phyloP scores from a whole-genome alignment of 2,888 invertebrate genomes.

The Morpho deidamia region DNA sequence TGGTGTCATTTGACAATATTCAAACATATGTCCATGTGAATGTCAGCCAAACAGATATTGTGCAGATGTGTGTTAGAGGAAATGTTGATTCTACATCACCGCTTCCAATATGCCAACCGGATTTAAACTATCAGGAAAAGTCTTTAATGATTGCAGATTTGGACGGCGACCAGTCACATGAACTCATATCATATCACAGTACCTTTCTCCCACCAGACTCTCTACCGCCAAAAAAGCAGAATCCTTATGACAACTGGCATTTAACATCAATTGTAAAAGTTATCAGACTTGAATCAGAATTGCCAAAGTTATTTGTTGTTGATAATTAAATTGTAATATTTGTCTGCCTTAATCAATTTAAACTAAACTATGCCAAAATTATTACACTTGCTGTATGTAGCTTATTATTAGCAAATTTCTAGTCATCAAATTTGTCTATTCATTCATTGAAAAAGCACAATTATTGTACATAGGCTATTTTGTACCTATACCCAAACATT shows the following conservation, averaged over 20 bases:
- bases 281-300: conserved; percentile 83
- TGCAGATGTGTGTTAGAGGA: conserved; percentile 82
- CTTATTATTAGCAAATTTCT: conserved; percentile 26
- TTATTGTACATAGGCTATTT: conserved; percentile 9
- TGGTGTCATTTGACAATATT: conserved; percentile 87
- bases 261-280: conserved; percentile 83
- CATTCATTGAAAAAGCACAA: conserved; percentile 1
- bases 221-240: conserved; percentile 50
- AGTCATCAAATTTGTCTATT: conserved; percentile 4
- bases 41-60: conserved; percentile 87
- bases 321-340: conserved; percentile 39
- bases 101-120: conserved; percentile 83
- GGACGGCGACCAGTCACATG: conserved; percentile 86
- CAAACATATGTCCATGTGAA: conserved; percentile 84
- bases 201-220: conserved; percentile 76
- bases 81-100: conserved; percentile 46
- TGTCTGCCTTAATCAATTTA: conserved; percentile 11
- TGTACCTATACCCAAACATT: neutral
- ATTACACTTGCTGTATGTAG: conserved; percentile 45
- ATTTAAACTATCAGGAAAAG: conserved; percentile 83
- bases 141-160: conserved; percentile 86
- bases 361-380: conserved; percentile 30
- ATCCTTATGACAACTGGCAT: conserved; percentile 75
- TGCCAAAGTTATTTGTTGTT: conserved; percentile 82
- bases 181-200: conserved; percentile 86